Conservation (phyloP, 30 jellyfish, hydroid and myxozoan species). For the Cassiopea xamachana region DNA sequence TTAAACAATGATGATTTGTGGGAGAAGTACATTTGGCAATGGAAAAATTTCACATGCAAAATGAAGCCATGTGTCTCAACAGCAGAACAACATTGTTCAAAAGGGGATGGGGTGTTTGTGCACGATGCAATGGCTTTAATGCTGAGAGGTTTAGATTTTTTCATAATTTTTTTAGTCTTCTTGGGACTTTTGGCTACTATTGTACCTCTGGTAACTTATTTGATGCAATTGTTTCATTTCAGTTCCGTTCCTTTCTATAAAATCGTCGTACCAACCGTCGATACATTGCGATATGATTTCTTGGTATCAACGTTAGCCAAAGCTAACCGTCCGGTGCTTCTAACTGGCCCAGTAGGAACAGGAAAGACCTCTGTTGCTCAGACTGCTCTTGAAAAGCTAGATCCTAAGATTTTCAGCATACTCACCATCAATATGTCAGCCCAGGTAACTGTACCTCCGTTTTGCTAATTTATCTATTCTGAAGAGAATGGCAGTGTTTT, state of each 20-base stretch:
- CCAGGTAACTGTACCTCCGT: conserved; percentile 59
- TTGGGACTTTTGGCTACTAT: too few species aligned
- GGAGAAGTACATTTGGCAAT: too few species aligned
- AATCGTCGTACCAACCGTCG: conserved; percentile 97
- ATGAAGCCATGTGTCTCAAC: too few species aligned
- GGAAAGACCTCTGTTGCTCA: conserved; percentile 98
- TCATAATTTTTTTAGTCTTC: too few species aligned
- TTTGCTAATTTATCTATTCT: too few species aligned
- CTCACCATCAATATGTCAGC: conserved; percentile 97
- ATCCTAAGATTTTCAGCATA: conserved; percentile 77
- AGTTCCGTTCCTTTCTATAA: conserved; percentile 90
- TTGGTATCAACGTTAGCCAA: conserved; percentile 79
- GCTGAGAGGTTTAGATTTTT: too few species aligned
- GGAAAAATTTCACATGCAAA: too few species aligned
- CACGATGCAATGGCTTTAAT: too few species aligned
- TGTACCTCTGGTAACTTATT: not conserved
- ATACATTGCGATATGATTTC: conserved; percentile 92
- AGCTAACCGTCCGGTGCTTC: conserved; percentile 85
- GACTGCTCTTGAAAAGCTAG: conserved; percentile 82
- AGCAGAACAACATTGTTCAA: too few species aligned
- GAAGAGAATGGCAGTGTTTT: too few species aligned
- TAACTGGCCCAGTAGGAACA: conserved; percentile 99
- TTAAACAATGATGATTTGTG: too few species aligned
- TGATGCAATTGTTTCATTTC: not conserved
- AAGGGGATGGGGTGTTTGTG: too few species aligned